Conservation (phyloP, 2,797 vertebrate genomes). For the Scyliorhinus canicula region DNA sequence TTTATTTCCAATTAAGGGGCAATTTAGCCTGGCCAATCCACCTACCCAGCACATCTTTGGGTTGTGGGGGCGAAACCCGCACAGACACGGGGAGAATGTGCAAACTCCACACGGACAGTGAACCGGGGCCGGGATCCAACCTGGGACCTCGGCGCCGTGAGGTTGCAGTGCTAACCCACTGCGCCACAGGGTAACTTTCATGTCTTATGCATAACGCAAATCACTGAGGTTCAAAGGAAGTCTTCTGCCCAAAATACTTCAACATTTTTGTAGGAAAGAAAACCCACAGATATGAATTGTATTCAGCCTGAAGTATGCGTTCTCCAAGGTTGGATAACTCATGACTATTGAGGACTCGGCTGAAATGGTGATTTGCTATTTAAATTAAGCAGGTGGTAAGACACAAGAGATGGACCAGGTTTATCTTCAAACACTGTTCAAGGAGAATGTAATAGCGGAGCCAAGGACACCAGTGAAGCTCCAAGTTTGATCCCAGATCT, state of each 20-base stretch:
- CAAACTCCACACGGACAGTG: no score
- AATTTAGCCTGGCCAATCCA: no score
- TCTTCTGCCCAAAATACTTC: not conserved
- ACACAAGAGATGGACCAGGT: not conserved
- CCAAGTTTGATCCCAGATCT: not conserved
- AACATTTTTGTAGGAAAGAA: not conserved
- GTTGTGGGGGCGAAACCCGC: no score
- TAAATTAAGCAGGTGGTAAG: not conserved
- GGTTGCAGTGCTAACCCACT: no score
- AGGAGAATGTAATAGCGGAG: not conserved
- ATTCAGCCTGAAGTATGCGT: not conserved
- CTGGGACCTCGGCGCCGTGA: no score
- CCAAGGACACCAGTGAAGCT: not conserved
- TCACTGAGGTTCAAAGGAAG: no score
- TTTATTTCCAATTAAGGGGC: no score
- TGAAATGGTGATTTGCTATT: not conserved
- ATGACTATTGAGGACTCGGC: not conserved
- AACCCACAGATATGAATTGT: no score
- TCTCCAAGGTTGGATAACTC: not conserved
- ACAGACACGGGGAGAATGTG: no score
- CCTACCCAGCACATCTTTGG: no score
- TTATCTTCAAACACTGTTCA: no score
- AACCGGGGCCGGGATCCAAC: no score
- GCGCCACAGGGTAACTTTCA: not conserved
- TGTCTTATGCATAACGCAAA: not conserved